Conservation (phyloP, 2,888 invertebrate genomes). For the Ectobius pallidus region DNA sequence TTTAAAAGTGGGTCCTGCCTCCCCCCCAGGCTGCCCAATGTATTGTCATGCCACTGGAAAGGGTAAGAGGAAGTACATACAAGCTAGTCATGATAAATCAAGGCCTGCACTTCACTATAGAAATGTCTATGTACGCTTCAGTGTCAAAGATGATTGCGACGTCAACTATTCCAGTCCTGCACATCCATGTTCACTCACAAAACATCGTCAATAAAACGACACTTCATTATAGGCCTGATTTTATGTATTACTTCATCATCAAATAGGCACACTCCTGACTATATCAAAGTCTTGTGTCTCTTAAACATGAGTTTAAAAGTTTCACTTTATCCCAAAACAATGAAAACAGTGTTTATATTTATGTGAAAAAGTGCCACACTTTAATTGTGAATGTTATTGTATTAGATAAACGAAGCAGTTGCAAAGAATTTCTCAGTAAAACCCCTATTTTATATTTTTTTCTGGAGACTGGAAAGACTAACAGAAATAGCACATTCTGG, state of each 20-base stretch:
- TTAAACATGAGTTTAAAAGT: background rate
- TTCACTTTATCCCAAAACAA: conserved; percentile 4
- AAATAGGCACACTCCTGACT: background rate
- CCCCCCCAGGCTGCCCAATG: background rate
- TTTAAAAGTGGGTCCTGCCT: background rate
- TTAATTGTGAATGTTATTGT: conserved; percentile 9
- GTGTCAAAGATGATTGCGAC: background rate
- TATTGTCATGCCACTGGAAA: conserved; percentile 29
- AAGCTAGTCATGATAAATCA: background rate
- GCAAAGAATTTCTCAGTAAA: no score
- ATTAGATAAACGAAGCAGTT: no score
- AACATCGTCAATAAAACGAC: no score
- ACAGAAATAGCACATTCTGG: no score
- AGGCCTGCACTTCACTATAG: background rate
- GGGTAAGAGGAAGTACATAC: conserved; percentile 1
- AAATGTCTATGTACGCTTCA: background rate
- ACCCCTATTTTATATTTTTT: no score
- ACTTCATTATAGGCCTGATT: background rate
- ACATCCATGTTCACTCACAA: background rate
- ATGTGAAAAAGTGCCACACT: conserved; percentile 3
- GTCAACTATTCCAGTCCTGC: background rate
- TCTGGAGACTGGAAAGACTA: no score
- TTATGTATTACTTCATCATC: background rate
- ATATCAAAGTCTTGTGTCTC: no score
- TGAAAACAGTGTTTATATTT: background rate